Percentiles rank a stretch among this genome's conserved stretches.
phyloP scores from a whole-genome alignment of 2,797 vertebrate species.

The Sandelia bainsii region DNA sequence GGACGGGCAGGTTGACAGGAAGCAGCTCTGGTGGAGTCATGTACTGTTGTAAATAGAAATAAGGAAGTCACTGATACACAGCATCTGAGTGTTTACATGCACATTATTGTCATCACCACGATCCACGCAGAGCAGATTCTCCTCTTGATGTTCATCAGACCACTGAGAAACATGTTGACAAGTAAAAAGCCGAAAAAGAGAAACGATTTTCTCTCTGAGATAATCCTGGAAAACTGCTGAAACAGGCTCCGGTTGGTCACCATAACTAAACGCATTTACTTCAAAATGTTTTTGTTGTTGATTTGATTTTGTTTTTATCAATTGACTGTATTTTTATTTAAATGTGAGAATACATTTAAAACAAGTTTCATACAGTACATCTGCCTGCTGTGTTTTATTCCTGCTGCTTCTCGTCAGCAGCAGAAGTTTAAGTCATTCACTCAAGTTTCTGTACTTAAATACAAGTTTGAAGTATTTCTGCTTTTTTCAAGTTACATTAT shows the following conservation, averaged over 20 bases:
- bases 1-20: conserved; percentile 18
- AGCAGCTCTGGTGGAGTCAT: conserved; percentile 9
- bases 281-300: background rate
- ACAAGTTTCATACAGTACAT: background rate
- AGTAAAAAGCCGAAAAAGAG: too few relatives aligned
- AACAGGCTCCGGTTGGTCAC: background rate
- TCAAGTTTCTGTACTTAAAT: background rate
- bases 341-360: conserved; percentile 29
- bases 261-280: background rate
- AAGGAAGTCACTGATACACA: conserved; percentile 16
- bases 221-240: too few relatives aligned
- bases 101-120: background rate
- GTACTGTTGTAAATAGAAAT: conserved; percentile 2
- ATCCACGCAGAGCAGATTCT: too few relatives aligned
- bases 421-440: background rate
- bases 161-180: too few relatives aligned
- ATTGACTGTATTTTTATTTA: conserved; percentile 33
- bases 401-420: background rate
- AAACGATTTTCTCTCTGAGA: too few relatives aligned
- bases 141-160: too few relatives aligned
- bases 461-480: too few relatives aligned
- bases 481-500: too few relatives aligned
- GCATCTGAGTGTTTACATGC: background rate
- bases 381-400: background rate
- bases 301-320: conserved; percentile 5